Evolutionary conservation across 2,797 vertebrate species (phyloP), one percentile per base, ranked within the genome.

Genomic region (Gastrophryne carolinensis): DNA sequence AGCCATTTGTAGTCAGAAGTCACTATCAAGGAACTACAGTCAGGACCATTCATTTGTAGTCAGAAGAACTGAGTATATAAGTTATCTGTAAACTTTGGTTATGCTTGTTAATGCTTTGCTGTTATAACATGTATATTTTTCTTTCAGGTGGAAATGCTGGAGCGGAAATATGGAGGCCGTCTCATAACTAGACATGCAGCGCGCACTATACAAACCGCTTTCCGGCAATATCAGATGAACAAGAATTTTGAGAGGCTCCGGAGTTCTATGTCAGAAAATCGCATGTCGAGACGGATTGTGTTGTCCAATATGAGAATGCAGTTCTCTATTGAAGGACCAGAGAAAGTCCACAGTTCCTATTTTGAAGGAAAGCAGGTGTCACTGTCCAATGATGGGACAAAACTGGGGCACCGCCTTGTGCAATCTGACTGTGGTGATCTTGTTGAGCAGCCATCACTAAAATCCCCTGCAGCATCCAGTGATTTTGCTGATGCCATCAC

Each of bases 291-390:
- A 81, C 93, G 96, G 56, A 99, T 98, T 9, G 96, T 98, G 79
- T 89, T 98, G 74, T 98, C 96, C 94, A 98, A 98, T 91, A 99
- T 98, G 97, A 95, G 97, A 89, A 98, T 99, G 96, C 97, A 98
- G 95, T 96, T 99, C 92, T 98, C 97, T 70, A 98, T 98, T 82
- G 96, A 99, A 93, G 97, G 96, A 79, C 95, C 97, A 82, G 97
- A 98, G 88, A 98, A 98, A 91, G 90, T 96, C 90, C 95, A 97
- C 82, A 96, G 96, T 90, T 98, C 96, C 64, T 98, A 96, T 86
- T 98, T 99, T 0, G 96, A 98, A 83, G 96, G 97, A 63, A 98
- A 98, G 79, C 95, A 98, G 80, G 90, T 98, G 44, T 96, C 97
- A 0, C 84, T 98, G 82, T 93, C 93, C 0, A 92, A 96, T 0